Evolutionary conservation across 1,140 invertebrate species (phyloP), one percentile per base, ranked within the genome.

Genomic region (Drosophila pectinifera): DNA sequence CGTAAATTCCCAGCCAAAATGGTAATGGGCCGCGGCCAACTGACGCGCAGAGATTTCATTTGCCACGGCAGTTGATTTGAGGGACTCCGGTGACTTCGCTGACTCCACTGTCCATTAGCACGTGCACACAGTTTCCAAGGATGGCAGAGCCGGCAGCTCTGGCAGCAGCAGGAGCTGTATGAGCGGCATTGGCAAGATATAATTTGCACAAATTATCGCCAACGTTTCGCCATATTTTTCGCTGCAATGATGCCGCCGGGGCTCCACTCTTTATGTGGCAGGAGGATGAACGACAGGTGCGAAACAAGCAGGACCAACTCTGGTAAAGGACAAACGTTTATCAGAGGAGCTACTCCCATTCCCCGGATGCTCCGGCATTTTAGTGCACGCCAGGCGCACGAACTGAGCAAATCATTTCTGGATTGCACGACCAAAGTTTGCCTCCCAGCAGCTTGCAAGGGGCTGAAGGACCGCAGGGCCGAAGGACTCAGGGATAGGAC

Each of bases 391-490:
- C 41, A 41, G 58, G 63, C 62, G 73, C 84, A 89, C 84, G 80
- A 88, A 78, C 76, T 78, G 84, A 85, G 83, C 84, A 88, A 89
- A 88, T 88, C 84, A 88, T 88, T 89, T 80, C 76, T 77, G 80
- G 79, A 89, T 89, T 89, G 84, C 84, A 88, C 59, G 67, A 75
- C 18, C 72, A 89, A 88, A 88, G 80, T 88, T 88, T 89, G 76
- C 83, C 80, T 89, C 72, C 64, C 39, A 54, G 55, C 56, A 63
- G 58, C 56, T 48, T 56, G 68, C 58, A 11, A 20, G 42, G 63
- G 63, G 28, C 55, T 39, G 31, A 22, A 34, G 20, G 43, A 11
- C 58, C 11, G 34, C n/a, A 26, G 57, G 46, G 38, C 34, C 24
- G 18, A 24, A 51, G 64, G 59, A 65, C 59, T 46, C 14, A 22